phyloP scores from a whole-genome alignment of 2,797 vertebrate species.

The Capromys pilorides region DNA sequence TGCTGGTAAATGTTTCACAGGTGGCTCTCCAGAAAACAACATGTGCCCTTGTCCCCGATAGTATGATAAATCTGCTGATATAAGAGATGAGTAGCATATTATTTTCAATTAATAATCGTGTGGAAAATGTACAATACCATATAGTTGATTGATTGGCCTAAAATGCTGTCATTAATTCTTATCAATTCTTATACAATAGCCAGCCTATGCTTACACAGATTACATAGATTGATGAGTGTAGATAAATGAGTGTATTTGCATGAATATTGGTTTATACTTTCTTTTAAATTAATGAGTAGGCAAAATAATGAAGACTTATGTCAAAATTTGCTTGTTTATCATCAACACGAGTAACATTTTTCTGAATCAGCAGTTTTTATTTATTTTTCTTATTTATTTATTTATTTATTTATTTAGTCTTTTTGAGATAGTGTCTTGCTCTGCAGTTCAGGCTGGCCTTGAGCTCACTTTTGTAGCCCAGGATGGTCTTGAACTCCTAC shows the following conservation, averaged over 20 bases:
- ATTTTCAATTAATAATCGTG: constrained; percentile 7
- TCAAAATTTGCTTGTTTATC: constrained; percentile 47
- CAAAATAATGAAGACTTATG: constrained; percentile 35
- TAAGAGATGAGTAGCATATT: neutral
- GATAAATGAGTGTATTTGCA: neutral
- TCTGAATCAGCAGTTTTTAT: constrained; percentile 44
- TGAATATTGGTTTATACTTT: constrained; percentile 38
- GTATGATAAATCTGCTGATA: neutral
- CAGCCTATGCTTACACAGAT: neutral
- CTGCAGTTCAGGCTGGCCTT: no score
- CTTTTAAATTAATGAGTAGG: constrained; percentile 49
- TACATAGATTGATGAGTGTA: constrained; percentile 21
- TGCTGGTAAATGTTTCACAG: neutral
- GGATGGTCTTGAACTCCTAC: no score
- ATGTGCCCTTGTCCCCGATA: neutral
- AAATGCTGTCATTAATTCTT: constrained; percentile 49
- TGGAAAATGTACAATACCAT: constrained; percentile 18
- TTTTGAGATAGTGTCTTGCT: no score
- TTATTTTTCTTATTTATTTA: no score
- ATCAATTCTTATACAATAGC: neutral
- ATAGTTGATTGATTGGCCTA: constrained; percentile 31
- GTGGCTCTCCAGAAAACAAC: neutral
- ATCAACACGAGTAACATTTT: neutral
- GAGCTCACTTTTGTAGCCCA: no score
- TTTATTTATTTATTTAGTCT: no score